A percentile compares a stretch with the other conserved stretches of the same genome.
Evolutionary conservation across 2,888 invertebrate genomes (phyloP).

Genomic region (Amiota mariae): DNA sequence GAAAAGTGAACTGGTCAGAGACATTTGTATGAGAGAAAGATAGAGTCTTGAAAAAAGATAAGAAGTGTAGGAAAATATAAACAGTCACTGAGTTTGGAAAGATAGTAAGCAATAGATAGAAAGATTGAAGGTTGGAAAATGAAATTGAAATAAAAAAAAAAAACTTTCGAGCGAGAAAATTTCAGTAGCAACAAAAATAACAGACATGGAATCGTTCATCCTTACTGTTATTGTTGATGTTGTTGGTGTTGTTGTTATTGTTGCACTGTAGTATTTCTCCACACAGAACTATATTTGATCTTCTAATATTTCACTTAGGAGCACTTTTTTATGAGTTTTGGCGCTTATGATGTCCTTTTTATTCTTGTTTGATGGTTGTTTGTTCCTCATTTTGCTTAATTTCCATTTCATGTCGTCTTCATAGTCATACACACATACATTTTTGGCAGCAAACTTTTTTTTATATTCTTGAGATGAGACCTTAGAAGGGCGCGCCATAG

Average conservation of each 20-base stretch:
- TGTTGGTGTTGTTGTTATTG: constrained; percentile 21
- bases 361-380: constrained; percentile 38
- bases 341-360: constrained; percentile 39
- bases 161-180: constrained; percentile 11
- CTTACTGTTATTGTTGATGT: constrained; percentile 17
- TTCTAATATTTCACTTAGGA: constrained; percentile 39
- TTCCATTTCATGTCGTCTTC: constrained; percentile 37
- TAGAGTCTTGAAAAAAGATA: constrained; percentile 13
- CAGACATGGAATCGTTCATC: background rate
- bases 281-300: constrained; percentile 49
- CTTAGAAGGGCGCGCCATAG: constrained; percentile 78
- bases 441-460: constrained; percentile 58
- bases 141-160: constrained; percentile 17
- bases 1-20: constrained; percentile 10
- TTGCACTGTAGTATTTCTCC: constrained; percentile 31
- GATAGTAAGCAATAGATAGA: constrained; percentile 31
- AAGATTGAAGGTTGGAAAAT: constrained; percentile 32
- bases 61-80: constrained; percentile 36
- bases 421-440: constrained; percentile 52
- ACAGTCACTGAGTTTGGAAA: constrained; percentile 41
- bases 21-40: constrained; percentile 15
- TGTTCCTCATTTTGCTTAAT: constrained; percentile 38
- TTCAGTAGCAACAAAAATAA: constrained; percentile 18
- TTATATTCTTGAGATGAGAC: constrained; percentile 25
- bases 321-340: constrained; percentile 38